These are phyloP conservation scores for Melipona beecheii DNA, from an alignment of 2,888 invertebrate genomes.

Conservation along the genomic window DNA sequence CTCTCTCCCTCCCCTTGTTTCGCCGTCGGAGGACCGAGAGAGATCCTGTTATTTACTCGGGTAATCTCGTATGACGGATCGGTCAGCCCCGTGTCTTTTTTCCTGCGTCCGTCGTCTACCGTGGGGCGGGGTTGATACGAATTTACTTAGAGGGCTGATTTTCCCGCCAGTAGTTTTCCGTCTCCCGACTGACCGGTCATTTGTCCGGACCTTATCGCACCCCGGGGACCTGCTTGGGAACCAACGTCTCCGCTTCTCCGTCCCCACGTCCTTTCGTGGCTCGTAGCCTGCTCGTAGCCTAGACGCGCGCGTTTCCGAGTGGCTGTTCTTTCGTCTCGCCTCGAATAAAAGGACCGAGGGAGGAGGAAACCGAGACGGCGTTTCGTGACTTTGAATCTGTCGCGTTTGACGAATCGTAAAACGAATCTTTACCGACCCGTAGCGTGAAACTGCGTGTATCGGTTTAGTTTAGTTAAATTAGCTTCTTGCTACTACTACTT, in stretches of 20 bases:
- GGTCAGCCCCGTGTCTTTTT: conserved; percentile 50
- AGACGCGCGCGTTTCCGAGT: conserved; percentile 65
- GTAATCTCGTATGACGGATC: conserved; percentile 83
- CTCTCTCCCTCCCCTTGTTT: too few relatives aligned
- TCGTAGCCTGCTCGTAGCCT: conserved; percentile 63
- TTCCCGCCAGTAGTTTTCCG: conserved; percentile 79
- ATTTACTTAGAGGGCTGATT: conserved; percentile 84
- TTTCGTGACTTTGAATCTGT: conserved; percentile 57
- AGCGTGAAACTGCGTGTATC: background rate
- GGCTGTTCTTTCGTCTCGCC: conserved; percentile 39
- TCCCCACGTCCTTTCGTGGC: conserved; percentile 47
- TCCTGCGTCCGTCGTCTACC: conserved; percentile 70
- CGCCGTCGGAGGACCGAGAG: conserved; percentile 38
- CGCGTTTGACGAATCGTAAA: conserved; percentile 48
- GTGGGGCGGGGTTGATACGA: conserved; percentile 80
- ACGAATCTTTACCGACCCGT: conserved; percentile 27
- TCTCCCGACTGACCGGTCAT: conserved; percentile 78
- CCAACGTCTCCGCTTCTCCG: too few relatives aligned
- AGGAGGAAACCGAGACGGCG: conserved; percentile 9
- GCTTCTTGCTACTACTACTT: background rate
- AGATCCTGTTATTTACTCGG: conserved; percentile 79
- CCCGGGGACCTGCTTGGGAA: conserved; percentile 75
- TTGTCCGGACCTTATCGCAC: conserved; percentile 83
- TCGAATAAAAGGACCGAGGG: conserved; percentile 44
- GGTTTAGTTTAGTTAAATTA: background rate